phyloP scores from a whole-genome alignment of 2,888 invertebrate species.

The Volucella inflata region DNA sequence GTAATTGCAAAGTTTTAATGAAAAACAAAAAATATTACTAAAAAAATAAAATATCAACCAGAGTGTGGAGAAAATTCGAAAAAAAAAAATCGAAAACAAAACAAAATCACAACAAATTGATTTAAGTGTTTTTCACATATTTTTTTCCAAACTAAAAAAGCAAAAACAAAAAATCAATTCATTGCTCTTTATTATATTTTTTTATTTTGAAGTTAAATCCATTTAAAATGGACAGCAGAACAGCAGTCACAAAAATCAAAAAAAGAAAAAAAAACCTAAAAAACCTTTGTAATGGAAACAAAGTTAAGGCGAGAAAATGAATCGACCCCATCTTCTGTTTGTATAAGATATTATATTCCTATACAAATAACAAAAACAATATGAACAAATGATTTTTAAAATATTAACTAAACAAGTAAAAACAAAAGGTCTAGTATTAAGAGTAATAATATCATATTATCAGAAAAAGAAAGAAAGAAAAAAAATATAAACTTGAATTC shows the following conservation, averaged over 20 bases:
- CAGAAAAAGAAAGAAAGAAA: constrained; percentile 45
- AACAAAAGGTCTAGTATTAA: constrained; percentile 63
- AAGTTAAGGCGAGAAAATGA: constrained; percentile 61
- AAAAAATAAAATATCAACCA: constrained; percentile 59
- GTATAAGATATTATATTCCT: constrained; percentile 39
- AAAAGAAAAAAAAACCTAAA: constrained; percentile 74
- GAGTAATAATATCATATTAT: constrained; percentile 67
- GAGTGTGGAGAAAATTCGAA: constrained; percentile 74
- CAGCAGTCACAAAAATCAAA: constrained; percentile 51
- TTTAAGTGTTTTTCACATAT: background rate
- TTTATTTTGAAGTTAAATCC: constrained; percentile 51
- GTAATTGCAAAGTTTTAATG: constrained; percentile 53
- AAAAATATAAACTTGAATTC: constrained; percentile 3
- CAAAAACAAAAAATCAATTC: background rate
- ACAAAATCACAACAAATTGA: background rate
- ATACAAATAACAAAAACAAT: constrained; percentile 57
- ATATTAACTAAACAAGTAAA: constrained; percentile 45
- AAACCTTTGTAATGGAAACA: constrained; percentile 25
- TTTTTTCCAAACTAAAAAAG: constrained; percentile 5
- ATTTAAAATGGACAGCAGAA: constrained; percentile 34
- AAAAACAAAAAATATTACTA: constrained; percentile 41
- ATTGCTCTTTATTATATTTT: constrained; percentile 44
- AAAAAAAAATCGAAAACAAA: constrained; percentile 9
- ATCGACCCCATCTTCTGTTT: constrained; percentile 68
- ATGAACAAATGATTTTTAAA: constrained; percentile 37